A percentile compares a stretch with the other conserved stretches of the same genome.
Evolutionary conservation across 2,888 invertebrate genomes (phyloP).

Genomic region (Alitta virens): DNA sequence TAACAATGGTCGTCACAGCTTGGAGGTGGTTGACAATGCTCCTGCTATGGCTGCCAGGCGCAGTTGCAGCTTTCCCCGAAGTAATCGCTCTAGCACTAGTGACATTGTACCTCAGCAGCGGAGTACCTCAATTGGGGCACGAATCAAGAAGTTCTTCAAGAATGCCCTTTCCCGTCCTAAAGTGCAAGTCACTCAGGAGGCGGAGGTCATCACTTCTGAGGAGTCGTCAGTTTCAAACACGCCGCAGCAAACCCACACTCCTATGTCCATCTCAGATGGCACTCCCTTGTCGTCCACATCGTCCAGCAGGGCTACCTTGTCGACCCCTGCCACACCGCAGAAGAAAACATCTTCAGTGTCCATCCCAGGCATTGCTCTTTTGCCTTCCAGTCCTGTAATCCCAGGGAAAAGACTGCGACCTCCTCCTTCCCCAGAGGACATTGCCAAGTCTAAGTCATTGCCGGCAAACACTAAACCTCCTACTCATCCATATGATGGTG

Average conservation of each 20-base stretch:
- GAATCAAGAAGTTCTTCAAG: background rate
- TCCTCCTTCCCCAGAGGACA: too few relatives aligned
- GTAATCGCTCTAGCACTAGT: background rate
- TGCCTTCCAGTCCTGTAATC: background rate
- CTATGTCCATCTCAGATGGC: too few relatives aligned
- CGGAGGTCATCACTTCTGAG: background rate
- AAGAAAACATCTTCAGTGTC: background rate
- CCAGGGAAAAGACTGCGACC: too few relatives aligned
- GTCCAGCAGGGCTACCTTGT: background rate
- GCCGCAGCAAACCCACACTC: too few relatives aligned
- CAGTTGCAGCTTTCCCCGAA: background rate
- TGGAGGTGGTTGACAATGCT: background rate
- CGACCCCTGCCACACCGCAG: background rate
- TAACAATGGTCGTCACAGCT: background rate
- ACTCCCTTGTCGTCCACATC: background rate
- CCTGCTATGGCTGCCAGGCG: background rate
- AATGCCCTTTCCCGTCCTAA: background rate
- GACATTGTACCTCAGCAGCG: too few relatives aligned
- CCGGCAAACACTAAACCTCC: too few relatives aligned
- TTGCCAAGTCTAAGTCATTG: too few relatives aligned
- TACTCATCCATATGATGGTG: too few relatives aligned
- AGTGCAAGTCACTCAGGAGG: background rate
- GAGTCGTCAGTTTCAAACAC: background rate
- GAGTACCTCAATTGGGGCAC: background rate
- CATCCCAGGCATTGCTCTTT: background rate